These are phyloP conservation scores for Mesoclemmys tuberculata DNA, from an alignment of 2,113 vertebrate genomes.

Conservation along the genomic window DNA sequence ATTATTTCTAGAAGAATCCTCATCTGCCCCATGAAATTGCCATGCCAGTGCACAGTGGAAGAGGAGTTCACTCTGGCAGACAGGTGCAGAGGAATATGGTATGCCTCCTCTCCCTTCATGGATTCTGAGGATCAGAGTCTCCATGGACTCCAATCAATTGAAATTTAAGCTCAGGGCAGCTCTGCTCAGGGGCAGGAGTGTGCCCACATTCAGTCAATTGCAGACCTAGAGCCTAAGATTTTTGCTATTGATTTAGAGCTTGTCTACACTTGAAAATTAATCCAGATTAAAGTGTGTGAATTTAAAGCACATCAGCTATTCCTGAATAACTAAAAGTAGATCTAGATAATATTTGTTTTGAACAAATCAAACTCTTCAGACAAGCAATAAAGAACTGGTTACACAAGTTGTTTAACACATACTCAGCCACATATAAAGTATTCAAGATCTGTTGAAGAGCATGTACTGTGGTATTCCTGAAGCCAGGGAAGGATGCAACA, in stretches of 20 bases:
- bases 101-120: neutral
- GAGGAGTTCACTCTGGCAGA: neutral
- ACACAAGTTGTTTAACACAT: neutral
- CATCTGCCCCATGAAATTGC: neutral
- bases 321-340: neutral
- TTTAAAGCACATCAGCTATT: neutral
- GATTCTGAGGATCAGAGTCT: neutral
- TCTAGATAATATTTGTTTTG: neutral
- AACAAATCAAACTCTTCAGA: neutral
- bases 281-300: neutral
- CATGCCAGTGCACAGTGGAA: neutral
- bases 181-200: neutral
- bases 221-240: neutral
- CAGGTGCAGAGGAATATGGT: neutral
- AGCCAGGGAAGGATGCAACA: neutral
- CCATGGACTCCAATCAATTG: neutral
- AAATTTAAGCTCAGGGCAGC: fast-evolving
- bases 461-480: neutral
- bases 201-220: neutral
- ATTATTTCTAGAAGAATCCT: neutral
- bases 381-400: neutral
- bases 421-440: neutral
- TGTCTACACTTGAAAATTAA: neutral
- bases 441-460: neutral
- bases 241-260: neutral